These are phyloP conservation scores for Platycercus adscitus DNA, from an alignment of 2,113 vertebrate species.

Conservation along the genomic window DNA sequence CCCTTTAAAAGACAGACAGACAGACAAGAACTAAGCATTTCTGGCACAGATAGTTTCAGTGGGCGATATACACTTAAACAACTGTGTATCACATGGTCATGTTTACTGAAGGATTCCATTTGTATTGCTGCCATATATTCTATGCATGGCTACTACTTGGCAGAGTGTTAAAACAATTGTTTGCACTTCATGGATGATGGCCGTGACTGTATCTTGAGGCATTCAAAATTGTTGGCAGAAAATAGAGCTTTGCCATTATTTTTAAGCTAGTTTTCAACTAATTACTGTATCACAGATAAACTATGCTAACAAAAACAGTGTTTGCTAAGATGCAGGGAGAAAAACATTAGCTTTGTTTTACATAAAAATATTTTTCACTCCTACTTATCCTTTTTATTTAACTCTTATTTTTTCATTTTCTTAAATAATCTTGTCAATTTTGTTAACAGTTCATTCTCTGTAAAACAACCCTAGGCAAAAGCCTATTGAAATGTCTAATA, in stretches of 20 bases:
- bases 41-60: background rate
- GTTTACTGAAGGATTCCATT: background rate
- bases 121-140: background rate
- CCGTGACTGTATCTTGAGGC: background rate
- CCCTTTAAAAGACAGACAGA: background rate
- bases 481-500: constrained; percentile 12
- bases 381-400: background rate
- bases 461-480: constrained; percentile 26
- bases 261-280: background rate
- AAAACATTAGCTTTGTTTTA: background rate
- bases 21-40: background rate
- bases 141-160: background rate
- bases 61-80: background rate
- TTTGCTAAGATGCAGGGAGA: background rate
- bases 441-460: constrained; percentile 15
- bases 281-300: background rate
- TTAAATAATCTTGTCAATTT: background rate
- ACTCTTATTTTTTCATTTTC: background rate
- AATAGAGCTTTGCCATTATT: background rate
- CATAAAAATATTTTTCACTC: background rate
- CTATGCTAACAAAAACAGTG: background rate
- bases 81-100: background rate
- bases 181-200: background rate
- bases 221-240: background rate
- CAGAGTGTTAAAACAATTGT: background rate